Conservation (phyloP, 2,888 invertebrate species). For the Idaea aversata region DNA sequence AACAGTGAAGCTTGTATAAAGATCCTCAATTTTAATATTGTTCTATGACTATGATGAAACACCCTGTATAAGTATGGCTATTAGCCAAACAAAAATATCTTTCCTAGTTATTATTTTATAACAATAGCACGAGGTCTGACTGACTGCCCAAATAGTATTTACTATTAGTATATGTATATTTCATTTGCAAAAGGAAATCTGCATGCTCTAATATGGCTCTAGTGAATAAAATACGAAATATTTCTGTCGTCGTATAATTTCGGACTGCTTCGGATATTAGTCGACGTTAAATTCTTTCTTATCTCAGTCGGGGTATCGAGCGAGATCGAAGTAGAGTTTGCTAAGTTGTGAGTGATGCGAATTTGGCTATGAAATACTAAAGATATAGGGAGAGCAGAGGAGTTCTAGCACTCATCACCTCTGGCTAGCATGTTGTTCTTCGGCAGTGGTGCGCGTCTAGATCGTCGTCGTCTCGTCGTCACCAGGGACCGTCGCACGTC, state of each 20-base stretch:
- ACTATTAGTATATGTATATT: neutral
- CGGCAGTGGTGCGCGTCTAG: conserved; percentile 42
- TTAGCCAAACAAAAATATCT: neutral
- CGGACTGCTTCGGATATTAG: conserved; percentile 55
- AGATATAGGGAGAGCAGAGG: conserved; percentile 54
- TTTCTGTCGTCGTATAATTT: conserved; percentile 53
- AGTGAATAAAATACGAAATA: conserved; percentile 9
- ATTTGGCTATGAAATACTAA: conserved; percentile 59
- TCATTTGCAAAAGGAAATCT: neutral
- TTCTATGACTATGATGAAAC: neutral
- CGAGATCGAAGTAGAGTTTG: conserved; percentile 61
- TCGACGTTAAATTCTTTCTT: conserved; percentile 50
- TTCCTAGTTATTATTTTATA: neutral
- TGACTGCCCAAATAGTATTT: neutral
- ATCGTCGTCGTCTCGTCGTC: conserved; percentile 44
- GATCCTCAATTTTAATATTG: neutral
- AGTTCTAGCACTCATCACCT: conserved; percentile 44
- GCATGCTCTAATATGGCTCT: neutral
- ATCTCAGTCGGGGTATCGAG: conserved; percentile 56
- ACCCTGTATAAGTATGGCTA: neutral
- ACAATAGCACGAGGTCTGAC: neutral
- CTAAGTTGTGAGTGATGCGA: conserved; percentile 52
- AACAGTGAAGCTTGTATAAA: too few relatives aligned
- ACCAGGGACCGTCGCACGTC: conserved; percentile 36
- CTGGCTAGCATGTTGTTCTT: conserved; percentile 34